Evolutionary conservation across 2,797 vertebrate species (phyloP).

Genomic region (Fundulus diaphanus): DNA sequence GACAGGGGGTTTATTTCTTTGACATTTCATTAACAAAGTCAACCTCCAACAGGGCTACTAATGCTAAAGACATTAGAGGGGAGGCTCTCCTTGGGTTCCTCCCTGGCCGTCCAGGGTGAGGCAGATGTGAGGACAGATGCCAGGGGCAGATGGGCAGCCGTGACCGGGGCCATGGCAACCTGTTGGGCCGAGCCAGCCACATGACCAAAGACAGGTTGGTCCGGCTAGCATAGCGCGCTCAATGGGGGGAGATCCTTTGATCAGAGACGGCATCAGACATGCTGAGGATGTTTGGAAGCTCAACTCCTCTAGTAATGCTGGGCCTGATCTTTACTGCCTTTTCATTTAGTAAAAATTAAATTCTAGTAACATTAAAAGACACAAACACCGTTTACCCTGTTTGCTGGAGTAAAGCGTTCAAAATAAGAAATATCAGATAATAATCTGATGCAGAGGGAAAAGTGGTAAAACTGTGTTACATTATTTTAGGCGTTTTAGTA

Average conservation of each 20-base stretch:
- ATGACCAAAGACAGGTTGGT: constrained; percentile 82
- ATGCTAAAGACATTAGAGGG: constrained; percentile 40
- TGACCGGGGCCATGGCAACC: constrained; percentile 83
- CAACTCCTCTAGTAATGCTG: neutral
- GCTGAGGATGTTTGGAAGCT: neutral
- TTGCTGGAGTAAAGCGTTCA: neutral
- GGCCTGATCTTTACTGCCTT: neutral
- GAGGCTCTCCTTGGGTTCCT: constrained; percentile 70
- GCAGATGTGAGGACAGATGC: constrained; percentile 81
- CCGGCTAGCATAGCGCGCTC: constrained; percentile 32
- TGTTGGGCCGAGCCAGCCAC: constrained; percentile 87
- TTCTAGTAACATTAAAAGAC: neutral
- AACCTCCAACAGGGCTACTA: constrained; percentile 17
- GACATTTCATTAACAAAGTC: neutral
- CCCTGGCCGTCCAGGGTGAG: constrained; percentile 51
- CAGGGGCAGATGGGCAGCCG: constrained; percentile 75
- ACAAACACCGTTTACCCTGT: neutral
- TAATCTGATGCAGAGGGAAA: neutral
- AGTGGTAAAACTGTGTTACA: neutral
- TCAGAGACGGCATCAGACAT: constrained; percentile 21
- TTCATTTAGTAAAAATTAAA: neutral
- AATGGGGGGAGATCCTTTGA: constrained; percentile 10
- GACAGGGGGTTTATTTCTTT: neutral
- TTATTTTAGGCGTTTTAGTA: neutral
- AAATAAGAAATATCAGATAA: neutral